These are phyloP conservation scores for Eulacestoma nigropectus DNA, from an alignment of 2,113 vertebrate species.

Conservation along the genomic window DNA sequence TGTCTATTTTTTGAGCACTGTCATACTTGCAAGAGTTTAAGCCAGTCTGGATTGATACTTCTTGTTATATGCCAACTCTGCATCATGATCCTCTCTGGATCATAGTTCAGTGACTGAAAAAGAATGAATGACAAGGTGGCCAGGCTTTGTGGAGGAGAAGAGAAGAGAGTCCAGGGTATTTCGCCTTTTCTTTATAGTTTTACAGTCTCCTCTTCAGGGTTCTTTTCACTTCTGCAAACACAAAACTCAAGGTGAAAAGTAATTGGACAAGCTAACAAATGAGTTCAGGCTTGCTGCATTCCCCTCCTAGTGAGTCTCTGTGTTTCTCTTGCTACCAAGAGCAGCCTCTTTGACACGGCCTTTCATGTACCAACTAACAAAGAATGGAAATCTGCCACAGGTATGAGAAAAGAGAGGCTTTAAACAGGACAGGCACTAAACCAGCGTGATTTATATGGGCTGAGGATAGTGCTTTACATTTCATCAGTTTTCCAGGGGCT, in stretches of 20 bases:
- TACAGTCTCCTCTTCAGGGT: conserved; percentile 41
- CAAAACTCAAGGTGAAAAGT: conserved; percentile 67
- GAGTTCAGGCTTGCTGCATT: conserved; percentile 25
- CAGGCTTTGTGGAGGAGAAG: not conserved
- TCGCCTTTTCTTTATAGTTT: not conserved
- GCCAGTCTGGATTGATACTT: conserved; percentile 22
- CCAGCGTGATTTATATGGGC: conserved; percentile 45
- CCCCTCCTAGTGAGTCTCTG: conserved; percentile 33
- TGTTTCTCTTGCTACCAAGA: conserved; percentile 24
- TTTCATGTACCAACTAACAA: conserved; percentile 40
- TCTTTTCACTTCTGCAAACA: conserved; percentile 59
- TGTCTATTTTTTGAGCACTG: not conserved
- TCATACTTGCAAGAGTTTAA: not conserved
- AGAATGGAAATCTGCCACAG: conserved; percentile 63
- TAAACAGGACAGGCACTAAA: conserved; percentile 55
- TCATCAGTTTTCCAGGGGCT: not conserved
- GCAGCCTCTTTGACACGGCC: conserved; percentile 52
- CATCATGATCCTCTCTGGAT: not conserved
- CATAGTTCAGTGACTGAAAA: not conserved
- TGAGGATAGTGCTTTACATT: conserved; percentile 18
- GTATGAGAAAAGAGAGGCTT: conserved; percentile 61
- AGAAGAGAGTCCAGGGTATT: not conserved
- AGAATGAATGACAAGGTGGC: not conserved
- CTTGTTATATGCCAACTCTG: conserved; percentile 5
- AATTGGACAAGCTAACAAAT: conserved; percentile 70